Evolutionary conservation across 2,113 vertebrate genomes (phyloP), one percentile per base, ranked within the genome.

Genomic region (Oenanthe melanoleuca): DNA sequence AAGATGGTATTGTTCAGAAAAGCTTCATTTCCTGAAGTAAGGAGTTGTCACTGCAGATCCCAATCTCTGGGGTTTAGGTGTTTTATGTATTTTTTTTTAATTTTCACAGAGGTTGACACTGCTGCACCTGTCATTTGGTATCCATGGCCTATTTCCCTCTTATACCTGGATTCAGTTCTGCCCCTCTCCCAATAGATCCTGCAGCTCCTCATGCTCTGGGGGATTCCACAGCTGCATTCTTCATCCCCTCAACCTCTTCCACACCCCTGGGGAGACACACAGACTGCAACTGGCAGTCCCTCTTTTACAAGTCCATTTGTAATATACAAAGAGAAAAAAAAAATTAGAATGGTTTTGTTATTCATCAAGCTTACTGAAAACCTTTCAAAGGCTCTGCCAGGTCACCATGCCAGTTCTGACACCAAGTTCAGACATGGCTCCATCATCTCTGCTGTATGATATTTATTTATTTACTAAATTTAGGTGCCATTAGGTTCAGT

Each of bases 1-100:
- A 96, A 95, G 94, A 95, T 74, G 45, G 47, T 49, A 77, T 55
- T 96, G 91, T 94, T 96, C 86, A 88, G 94, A 94, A 93, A 93
- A 80, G 74, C 79, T 92, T 73, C 23, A 34, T 91, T 97, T 96
- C 91, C 94, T 96, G 91, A 94, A 94, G 92, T 94, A 81, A 91
- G 80, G 85, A 96, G 42, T 15, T 88, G 63, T 84, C 83, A 25
- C 67, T 88, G 50, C 20, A 73, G 67, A 86, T 88, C 40, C 42
- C 63, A 69, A 1, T 73, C 63, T 59, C 53, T 79, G 87, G 2
- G 8, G 12, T 71, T 50, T 44, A 47, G 33, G 61, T 50, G 40
- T 1, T 2, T 69, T 86, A 24, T 9, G 8, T 15, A 26, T 0
- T 4, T 34, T 18, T 13, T 29, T 29, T 28, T 84, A 37, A 86